Evolutionary conservation across 2,113 vertebrate genomes (phyloP).

Genomic region (Pseudopodoces humilis): DNA sequence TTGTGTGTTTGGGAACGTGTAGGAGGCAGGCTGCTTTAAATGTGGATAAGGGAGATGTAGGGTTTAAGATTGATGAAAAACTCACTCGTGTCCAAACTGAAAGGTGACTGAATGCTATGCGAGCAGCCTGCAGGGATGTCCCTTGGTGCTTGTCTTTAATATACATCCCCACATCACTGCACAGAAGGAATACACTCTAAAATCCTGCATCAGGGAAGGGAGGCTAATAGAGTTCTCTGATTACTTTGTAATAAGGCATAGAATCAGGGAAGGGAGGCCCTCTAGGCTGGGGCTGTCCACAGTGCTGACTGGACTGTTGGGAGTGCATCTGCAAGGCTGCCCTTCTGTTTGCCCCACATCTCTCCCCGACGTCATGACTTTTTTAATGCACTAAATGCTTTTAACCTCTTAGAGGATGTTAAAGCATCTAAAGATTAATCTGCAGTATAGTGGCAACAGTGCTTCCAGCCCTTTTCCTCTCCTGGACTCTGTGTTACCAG

Average conservation of each 20-base stretch:
- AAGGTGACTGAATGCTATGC: accelerated
- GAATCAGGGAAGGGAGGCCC: background rate
- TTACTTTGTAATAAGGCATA: background rate
- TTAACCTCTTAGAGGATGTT: background rate
- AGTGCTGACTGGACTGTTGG: background rate
- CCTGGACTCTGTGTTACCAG: background rate
- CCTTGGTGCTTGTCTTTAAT: background rate
- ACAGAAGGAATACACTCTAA: background rate
- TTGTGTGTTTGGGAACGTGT: background rate
- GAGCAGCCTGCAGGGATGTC: background rate
- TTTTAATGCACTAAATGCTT: background rate
- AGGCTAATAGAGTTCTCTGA: background rate
- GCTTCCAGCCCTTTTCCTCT: background rate
- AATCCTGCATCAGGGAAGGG: background rate
- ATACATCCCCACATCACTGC: no score
- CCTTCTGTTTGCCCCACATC: background rate
- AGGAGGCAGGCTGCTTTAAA: background rate
- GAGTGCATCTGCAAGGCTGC: background rate
- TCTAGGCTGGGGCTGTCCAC: background rate
- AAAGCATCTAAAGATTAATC: background rate
- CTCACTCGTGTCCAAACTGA: background rate
- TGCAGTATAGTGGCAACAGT: accelerated
- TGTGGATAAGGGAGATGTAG: background rate
- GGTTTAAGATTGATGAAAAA: background rate
- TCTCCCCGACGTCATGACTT: accelerated